Percentiles rank a stretch among this genome's conserved stretches.
phyloP scores from a whole-genome alignment of 2,888 invertebrate species.

The Papilio elwesi region DNA sequence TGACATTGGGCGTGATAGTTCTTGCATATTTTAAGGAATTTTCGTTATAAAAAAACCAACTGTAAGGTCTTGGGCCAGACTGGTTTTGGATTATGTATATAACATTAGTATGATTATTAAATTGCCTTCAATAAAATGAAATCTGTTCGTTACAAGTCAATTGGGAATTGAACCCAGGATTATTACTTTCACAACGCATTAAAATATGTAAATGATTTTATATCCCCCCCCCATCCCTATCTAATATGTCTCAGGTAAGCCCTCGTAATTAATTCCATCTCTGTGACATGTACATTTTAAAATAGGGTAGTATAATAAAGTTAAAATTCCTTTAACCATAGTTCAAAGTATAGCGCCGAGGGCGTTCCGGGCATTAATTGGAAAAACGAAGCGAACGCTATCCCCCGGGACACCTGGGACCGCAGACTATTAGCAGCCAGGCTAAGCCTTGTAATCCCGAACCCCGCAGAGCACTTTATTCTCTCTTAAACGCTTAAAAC shows the following conservation, averaged over 20 bases:
- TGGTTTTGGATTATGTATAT: too few species aligned
- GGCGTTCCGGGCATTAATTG: constrained; percentile 31
- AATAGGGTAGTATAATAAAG: not conserved
- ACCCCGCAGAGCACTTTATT: not conserved
- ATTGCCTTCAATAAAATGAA: too few species aligned
- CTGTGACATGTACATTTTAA: not conserved
- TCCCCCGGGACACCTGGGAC: constrained; percentile 35
- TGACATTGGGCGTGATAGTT: not conserved
- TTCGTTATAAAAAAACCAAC: too few species aligned
- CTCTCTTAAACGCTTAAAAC: not conserved
- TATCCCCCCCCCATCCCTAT: too few species aligned
- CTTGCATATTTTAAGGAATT: not conserved
- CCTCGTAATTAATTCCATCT: not conserved
- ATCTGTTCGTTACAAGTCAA: too few species aligned
- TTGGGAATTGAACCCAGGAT: too few species aligned
- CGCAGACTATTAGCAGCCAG: constrained; percentile 28
- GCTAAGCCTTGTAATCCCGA: constrained; percentile 16
- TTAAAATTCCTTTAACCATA: constrained; percentile 3
- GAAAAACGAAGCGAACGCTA: constrained; percentile 20
- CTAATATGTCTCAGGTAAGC: too few species aligned
- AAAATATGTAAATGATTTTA: too few species aligned
- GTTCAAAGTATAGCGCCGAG: constrained; percentile 1
- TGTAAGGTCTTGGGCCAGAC: too few species aligned
- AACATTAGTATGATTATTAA: too few species aligned
- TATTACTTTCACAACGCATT: too few species aligned